A percentile compares a stretch with the other conserved stretches of the same genome.
Evolutionary conservation across 2,888 invertebrate genomes (phyloP).

Genomic region (Prosapia bicincta): DNA sequence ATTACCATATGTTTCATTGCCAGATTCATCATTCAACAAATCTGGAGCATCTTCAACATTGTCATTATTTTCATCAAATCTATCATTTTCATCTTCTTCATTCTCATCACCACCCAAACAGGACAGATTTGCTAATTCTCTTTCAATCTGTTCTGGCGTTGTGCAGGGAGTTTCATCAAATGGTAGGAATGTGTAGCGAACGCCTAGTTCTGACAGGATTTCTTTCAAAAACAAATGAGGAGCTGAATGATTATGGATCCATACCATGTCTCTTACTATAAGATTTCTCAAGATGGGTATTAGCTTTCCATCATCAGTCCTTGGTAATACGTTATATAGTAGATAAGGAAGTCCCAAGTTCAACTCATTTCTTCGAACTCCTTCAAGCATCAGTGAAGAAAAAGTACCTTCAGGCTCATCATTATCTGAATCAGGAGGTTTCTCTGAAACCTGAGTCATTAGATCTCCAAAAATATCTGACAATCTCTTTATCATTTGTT

Average conservation of each 20-base stretch:
- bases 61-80: no score
- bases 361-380: background rate
- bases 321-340: background rate
- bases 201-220: background rate
- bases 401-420: background rate
- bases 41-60: no score
- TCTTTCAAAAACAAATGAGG: background rate
- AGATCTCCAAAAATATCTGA: conserved; percentile 23
- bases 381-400: background rate
- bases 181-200: no score
- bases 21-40: no score
- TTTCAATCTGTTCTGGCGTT: no score
- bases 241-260: background rate
- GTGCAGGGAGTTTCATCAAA: no score
- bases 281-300: no score
- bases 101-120: no score
- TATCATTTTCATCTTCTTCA: no score
- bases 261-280: background rate
- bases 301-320: background rate
- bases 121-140: background rate
- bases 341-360: background rate
- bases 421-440: background rate
- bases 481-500: conserved; percentile 36
- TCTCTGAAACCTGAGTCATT: conserved; percentile 7
- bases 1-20: no score